phyloP scores from a whole-genome alignment of 2,888 invertebrate species.

The Deilephila elpenor region DNA sequence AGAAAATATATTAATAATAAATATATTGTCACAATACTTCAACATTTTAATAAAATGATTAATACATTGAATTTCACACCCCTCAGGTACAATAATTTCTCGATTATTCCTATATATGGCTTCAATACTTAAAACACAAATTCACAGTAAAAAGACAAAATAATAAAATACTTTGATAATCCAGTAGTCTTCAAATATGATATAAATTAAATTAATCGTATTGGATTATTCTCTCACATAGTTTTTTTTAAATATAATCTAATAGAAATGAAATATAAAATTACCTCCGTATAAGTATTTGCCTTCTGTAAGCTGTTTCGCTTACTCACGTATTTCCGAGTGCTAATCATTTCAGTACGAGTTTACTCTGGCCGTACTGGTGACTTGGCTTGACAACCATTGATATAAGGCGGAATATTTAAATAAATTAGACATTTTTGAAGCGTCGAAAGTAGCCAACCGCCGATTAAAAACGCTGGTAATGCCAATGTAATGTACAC shows the following conservation, averaged over 20 bases:
- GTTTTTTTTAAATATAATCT: too few species aligned
- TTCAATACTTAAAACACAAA: not conserved
- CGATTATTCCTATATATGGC: slow-evolving; percentile 16
- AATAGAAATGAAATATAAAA: not conserved
- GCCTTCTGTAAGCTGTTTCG: not conserved
- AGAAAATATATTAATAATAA: not conserved
- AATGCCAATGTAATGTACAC: too few species aligned
- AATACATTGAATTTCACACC: not conserved
- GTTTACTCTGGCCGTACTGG: too few species aligned
- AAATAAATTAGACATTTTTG: too few species aligned
- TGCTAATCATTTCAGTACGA: not conserved
- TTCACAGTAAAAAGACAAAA: slow-evolving; percentile 1
- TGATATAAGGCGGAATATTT: too few species aligned
- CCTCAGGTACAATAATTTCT: slow-evolving; percentile 3
- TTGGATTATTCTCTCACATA: too few species aligned
- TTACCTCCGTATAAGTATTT: not conserved
- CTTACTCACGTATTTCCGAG: not conserved
- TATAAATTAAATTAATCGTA: not conserved
- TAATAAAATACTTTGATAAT: not conserved
- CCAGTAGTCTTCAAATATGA: too few species aligned
- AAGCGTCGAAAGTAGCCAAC: too few species aligned
- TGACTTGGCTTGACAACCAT: too few species aligned
- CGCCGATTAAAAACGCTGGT: too few species aligned
- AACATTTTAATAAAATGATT: not conserved
- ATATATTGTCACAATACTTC: not conserved